A percentile compares a stretch with the other conserved stretches of the same genome.
Evolutionary conservation across 2,113 vertebrate genomes (phyloP).

Genomic region (Elaphurus davidianus): DNA sequence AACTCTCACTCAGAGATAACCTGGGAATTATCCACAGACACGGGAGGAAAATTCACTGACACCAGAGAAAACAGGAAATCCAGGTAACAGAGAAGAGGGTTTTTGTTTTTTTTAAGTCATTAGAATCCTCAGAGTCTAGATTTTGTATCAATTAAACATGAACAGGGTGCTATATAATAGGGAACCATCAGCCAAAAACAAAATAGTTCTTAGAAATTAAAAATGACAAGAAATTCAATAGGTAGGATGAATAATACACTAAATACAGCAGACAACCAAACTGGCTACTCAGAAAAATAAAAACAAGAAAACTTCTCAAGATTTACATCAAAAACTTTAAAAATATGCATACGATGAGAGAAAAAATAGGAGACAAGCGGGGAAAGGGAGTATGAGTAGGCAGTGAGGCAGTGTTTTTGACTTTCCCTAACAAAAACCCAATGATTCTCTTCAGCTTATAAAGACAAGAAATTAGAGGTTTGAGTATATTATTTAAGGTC

Average conservation of each 20-base stretch:
- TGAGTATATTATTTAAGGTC: background rate
- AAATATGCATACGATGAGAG: background rate
- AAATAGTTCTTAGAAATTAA: slow-evolving; percentile 11
- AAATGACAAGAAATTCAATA: background rate
- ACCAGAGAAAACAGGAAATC: background rate
- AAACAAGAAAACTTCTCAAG: background rate
- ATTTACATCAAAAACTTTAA: background rate
- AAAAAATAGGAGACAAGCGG: background rate
- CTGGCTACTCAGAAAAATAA: background rate
- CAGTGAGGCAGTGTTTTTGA: background rate
- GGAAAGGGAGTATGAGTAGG: background rate
- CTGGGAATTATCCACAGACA: background rate
- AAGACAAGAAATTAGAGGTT: background rate
- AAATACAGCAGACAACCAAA: background rate
- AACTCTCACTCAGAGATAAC: background rate
- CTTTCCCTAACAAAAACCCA: background rate
- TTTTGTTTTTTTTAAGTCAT: background rate
- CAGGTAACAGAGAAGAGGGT: background rate
- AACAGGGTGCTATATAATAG: background rate
- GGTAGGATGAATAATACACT: background rate
- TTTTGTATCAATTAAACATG: background rate
- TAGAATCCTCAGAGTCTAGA: background rate
- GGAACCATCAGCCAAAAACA: background rate
- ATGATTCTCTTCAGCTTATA: background rate
- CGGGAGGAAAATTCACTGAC: background rate